Evolutionary conservation across 2,113 vertebrate species (phyloP).

Genomic region (Perca schrenkii): DNA sequence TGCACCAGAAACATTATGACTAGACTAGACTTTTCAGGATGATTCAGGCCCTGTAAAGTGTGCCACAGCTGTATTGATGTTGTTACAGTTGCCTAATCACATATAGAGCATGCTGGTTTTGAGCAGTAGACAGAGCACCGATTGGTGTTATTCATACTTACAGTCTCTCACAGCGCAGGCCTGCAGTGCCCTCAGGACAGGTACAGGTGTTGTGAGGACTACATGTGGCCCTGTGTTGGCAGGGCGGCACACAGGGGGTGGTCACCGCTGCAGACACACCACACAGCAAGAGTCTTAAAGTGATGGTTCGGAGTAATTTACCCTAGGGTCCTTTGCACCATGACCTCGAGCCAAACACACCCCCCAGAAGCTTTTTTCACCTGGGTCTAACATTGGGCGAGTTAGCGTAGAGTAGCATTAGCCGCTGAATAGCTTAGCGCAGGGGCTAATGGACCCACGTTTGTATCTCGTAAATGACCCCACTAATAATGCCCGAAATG

Average conservation of each 20-base stretch:
- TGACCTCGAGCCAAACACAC: too few relatives aligned
- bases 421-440: too few relatives aligned
- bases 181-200: conserved; percentile 83
- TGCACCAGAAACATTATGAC: not conserved
- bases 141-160: conserved; percentile 59
- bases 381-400: too few relatives aligned
- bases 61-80: not conserved
- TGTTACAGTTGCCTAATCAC: not conserved
- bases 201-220: conserved; percentile 85
- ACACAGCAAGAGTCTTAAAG: conserved; percentile 10
- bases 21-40: not conserved
- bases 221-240: conserved; percentile 84
- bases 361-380: too few relatives aligned
- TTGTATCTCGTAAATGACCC: too few relatives aligned
- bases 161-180: conserved; percentile 86
- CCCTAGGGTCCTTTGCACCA: too few relatives aligned
- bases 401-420: too few relatives aligned
- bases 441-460: too few relatives aligned
- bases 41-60: not conserved
- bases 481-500: too few relatives aligned
- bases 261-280: conserved; percentile 75
- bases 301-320: too few relatives aligned
- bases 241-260: conserved; percentile 85
- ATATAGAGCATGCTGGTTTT: not conserved
- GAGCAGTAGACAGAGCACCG: not conserved